Evolutionary conservation across 1,140 invertebrate species (phyloP).

Genomic region (Trachymyrmex cornetzi): DNA sequence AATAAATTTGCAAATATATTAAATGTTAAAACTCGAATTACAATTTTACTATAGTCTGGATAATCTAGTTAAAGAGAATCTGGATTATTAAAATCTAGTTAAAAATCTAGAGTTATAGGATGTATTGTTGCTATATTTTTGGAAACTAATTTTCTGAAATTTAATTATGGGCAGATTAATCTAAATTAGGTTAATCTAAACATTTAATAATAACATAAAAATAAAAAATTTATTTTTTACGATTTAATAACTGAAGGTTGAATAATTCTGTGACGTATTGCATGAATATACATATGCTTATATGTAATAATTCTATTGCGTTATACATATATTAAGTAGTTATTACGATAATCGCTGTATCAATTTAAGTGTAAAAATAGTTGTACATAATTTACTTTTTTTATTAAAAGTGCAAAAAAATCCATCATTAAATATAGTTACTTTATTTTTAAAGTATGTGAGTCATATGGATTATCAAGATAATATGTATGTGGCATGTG

Average conservation of each 20-base stretch:
- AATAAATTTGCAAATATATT: neutral
- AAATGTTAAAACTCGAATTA: neutral
- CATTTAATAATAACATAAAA: neutral
- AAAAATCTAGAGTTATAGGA: neutral
- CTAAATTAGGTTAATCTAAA: neutral
- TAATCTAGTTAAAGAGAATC: neutral
- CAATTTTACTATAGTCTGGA: neutral
- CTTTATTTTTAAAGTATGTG: neutral
- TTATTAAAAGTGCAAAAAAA: neutral
- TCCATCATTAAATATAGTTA: neutral
- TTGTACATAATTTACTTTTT: neutral
- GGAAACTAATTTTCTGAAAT: neutral
- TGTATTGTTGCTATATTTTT: neutral
- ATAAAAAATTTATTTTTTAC: neutral
- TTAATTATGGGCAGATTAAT: neutral
- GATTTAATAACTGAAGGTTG: neutral
- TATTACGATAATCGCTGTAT: neutral
- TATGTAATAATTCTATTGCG: neutral
- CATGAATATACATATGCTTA: neutral
- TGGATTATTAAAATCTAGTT: too few relatives aligned
- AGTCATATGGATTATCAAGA: constrained; percentile 9
- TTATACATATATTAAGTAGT: neutral
- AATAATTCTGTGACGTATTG: neutral
- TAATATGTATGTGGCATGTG: neutral
- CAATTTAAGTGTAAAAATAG: neutral